Conservation (phyloP, 2,888 invertebrate genomes). For the Lucinisca nassula region DNA sequence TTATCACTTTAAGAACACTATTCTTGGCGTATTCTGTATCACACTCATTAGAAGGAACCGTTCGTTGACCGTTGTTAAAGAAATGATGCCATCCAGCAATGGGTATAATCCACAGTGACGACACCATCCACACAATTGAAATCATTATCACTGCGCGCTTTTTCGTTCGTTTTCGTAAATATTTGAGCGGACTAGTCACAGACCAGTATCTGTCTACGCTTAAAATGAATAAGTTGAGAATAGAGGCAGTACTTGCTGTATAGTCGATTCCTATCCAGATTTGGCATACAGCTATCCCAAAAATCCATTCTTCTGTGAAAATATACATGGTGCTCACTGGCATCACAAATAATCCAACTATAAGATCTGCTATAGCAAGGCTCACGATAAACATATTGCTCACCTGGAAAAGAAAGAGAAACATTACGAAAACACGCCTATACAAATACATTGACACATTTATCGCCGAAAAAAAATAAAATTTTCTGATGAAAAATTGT, state of each 20-base stretch:
- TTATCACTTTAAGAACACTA: conserved; percentile 88
- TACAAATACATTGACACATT: no score
- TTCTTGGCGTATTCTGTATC: conserved; percentile 89
- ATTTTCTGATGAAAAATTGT: no score
- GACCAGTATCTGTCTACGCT: conserved; percentile 89
- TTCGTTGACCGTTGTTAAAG: conserved; percentile 82
- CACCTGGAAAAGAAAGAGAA: conserved; percentile 88
- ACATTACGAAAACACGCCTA: no score
- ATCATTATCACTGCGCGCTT: conserved; percentile 89
- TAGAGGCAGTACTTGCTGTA: conserved; percentile 90
- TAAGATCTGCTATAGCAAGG: conserved; percentile 89
- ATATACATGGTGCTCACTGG: conserved; percentile 89
- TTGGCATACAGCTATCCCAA: conserved; percentile 89
- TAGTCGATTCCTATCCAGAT: conserved; percentile 90
- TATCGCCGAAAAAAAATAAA: no score
- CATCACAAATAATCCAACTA: conserved; percentile 89
- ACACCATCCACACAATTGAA: conserved; percentile 88
- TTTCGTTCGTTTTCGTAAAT: conserved; percentile 89
- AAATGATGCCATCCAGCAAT: conserved; percentile 89
- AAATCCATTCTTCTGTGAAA: conserved; percentile 88
- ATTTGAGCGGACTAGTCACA: conserved; percentile 89
- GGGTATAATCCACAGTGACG: conserved; percentile 89
- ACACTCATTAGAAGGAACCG: conserved; percentile 86
- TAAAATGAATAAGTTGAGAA: conserved; percentile 89
- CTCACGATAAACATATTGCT: conserved; percentile 90